Evolutionary conservation across 2,888 invertebrate species (phyloP), one percentile per base, ranked within the genome.

Genomic region (Lordiphosa fenestrarum): DNA sequence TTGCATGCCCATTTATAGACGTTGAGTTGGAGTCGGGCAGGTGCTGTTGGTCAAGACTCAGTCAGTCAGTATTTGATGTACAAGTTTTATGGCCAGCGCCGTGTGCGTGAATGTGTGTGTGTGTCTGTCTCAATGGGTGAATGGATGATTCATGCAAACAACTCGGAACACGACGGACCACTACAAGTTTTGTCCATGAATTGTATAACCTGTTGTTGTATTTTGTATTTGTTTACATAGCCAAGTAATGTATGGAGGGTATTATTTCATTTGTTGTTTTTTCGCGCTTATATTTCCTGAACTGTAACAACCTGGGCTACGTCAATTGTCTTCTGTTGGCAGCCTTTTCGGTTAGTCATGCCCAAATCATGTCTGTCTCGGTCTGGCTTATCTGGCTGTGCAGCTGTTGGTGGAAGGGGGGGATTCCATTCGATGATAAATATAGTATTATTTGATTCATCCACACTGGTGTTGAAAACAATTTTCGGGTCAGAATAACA

Each of bases 211-310:
- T 69, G 76, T 73, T 56, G 53, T 53, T 50, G 50, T 62, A 59
- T 72, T 69, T 81, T 73, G 46, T 66, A 62, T 71, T 81, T 78
- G 84, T 81, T 84, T 84, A 78, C 74, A 66, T 69, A 62, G 66
- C 50, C 25, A 54, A 61, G 57, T 60, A 60, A 56, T 49, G 60
- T 71, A 62, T 68, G 55, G 30, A 9, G 30, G 1, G 57, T 51
- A 62, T 67, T 77, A 73, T 78, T 81, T 81, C 62, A 69, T 71
- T 66, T 61, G 66, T 47, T 83, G 68, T 54, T 58, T 61, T 64
- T 71, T 78, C 53, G 65, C 52, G 61, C 64, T 69, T 63, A 72
- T 63, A 77, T 77, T 81, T 84, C 73, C 66, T 62, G 69, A 58
- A 66, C 66, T 62, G 52, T 82, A 75, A 75, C 80, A 67, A 56